Percentiles rank a stretch among this genome's conserved stretches.
Evolutionary conservation across 2,888 invertebrate species (phyloP).

Genomic region (Melipona bicolor): DNA sequence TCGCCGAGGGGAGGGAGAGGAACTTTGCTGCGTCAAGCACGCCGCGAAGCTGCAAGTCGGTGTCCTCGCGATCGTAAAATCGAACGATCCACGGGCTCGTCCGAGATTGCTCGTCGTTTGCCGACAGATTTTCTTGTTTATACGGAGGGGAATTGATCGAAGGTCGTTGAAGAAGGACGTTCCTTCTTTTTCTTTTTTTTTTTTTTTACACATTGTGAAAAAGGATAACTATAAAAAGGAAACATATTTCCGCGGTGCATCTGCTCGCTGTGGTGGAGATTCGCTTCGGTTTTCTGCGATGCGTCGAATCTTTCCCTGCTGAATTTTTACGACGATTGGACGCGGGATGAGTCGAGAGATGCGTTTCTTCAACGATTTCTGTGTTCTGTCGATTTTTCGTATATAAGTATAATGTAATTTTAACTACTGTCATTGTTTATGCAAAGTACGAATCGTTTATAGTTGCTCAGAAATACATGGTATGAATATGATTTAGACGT

Average conservation of each 20-base stretch:
- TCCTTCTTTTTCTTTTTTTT: no score
- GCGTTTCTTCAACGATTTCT: no score
- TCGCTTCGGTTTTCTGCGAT: neutral
- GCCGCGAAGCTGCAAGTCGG: neutral
- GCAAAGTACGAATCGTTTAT: neutral
- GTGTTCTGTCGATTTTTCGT: neutral
- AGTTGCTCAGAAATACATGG: neutral
- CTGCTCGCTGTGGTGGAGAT: neutral
- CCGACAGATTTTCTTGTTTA: constrained; percentile 9
- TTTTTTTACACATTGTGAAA: no score
- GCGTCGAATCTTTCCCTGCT: neutral
- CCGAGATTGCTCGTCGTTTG: neutral
- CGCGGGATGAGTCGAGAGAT: neutral
- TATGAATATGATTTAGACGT: neutral
- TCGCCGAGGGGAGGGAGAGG: neutral
- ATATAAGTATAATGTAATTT: neutral
- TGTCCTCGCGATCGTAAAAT: constrained; percentile 19
- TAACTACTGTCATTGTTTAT: no score
- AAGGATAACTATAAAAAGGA: no score
- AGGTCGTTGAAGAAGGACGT: neutral
- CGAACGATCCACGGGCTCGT: neutral
- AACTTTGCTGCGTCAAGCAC: constrained; percentile 5
- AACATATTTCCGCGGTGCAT: neutral
- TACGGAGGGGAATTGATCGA: neutral
- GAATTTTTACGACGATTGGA: neutral